These are phyloP conservation scores for Zaprionus ornatus DNA, from an alignment of 1,140 invertebrate genomes.

Conservation along the genomic window DNA sequence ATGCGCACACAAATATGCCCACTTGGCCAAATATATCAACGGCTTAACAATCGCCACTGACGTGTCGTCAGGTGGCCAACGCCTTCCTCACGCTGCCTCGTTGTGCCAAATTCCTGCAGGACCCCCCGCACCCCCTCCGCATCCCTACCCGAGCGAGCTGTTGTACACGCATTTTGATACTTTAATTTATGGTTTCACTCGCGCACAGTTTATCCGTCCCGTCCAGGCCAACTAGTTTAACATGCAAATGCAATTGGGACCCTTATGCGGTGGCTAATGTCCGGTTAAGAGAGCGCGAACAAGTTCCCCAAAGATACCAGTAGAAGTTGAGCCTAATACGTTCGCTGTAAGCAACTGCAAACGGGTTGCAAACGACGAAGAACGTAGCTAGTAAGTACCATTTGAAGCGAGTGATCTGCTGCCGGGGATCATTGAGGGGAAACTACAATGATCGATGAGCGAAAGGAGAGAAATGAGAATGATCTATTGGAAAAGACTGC, in stretches of 20 bases:
- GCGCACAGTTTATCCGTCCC: conserved; percentile 70
- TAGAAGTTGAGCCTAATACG: conserved; percentile 5
- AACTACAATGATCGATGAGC: not conserved
- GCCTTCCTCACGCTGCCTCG: conserved; percentile 42
- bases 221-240: conserved; percentile 69
- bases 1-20: not conserved
- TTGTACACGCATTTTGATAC: conserved; percentile 73
- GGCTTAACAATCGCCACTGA: conserved; percentile 76
- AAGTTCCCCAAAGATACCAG: conserved; percentile 1
- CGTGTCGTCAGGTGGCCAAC: conserved; percentile 77
- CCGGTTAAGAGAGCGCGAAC: conserved; percentile 14
- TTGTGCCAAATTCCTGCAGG: not conserved
- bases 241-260: conserved; percentile 47
- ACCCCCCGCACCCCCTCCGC: not conserved
- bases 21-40: conserved; percentile 66
- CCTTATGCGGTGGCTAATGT: conserved; percentile 60
- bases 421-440: not conserved
- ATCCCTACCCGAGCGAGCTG: not conserved
- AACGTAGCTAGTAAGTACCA: not conserved
- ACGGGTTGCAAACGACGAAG: not conserved
- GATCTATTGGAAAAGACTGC: not conserved
- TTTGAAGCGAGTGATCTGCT: no score
- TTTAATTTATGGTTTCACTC: conserved; percentile 74
- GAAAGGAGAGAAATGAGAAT: not conserved
- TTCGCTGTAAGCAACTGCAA: conserved; percentile 1